Percentiles rank a stretch among this genome's conserved stretches.
phyloP scores from a whole-genome alignment of 2,888 invertebrate genomes.

The Drosophila niveifrons region DNA sequence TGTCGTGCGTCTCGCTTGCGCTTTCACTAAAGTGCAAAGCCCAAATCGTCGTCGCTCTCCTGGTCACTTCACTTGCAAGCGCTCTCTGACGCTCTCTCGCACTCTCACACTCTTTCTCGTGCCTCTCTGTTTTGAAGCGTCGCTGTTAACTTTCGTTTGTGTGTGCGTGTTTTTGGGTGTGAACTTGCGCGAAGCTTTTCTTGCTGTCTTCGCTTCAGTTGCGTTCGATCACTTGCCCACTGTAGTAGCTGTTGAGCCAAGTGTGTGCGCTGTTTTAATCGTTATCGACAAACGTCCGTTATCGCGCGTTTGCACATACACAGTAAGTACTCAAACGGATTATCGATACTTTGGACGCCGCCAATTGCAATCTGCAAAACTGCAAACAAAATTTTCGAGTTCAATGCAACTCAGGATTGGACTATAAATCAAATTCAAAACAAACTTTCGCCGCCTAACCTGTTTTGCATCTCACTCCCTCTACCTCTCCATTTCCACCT shows the following conservation, averaged over 20 bases:
- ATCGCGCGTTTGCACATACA: constrained; percentile 17
- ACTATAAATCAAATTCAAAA: constrained; percentile 10
- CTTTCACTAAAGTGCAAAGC: background rate
- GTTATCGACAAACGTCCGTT: constrained; percentile 15
- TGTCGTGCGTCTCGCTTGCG: constrained; percentile 4
- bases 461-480: constrained; percentile 28
- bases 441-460: constrained; percentile 60
- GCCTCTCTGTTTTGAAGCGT: background rate
- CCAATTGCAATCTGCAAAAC: background rate
- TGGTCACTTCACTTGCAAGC: background rate
- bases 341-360: constrained; percentile 6
- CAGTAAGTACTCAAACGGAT: constrained; percentile 17
- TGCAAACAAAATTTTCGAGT: constrained; percentile 4
- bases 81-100: background rate
- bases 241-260: constrained; percentile 22
- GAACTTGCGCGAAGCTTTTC: constrained; percentile 42
- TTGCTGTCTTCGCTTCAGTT: constrained; percentile 47
- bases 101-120: background rate
- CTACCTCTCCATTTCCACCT: background rate
- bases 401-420: constrained; percentile 24
- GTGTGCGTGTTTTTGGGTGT: constrained; percentile 7
- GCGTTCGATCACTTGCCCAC: constrained; percentile 43
- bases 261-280: background rate
- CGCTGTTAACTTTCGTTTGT: constrained; percentile 35
- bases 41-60: background rate